Percentiles rank a stretch among this genome's conserved stretches.
These are phyloP conservation scores for Saguinus imperator DNA, from an alignment of 2,113 vertebrate species.

Conservation along the genomic window DNA sequence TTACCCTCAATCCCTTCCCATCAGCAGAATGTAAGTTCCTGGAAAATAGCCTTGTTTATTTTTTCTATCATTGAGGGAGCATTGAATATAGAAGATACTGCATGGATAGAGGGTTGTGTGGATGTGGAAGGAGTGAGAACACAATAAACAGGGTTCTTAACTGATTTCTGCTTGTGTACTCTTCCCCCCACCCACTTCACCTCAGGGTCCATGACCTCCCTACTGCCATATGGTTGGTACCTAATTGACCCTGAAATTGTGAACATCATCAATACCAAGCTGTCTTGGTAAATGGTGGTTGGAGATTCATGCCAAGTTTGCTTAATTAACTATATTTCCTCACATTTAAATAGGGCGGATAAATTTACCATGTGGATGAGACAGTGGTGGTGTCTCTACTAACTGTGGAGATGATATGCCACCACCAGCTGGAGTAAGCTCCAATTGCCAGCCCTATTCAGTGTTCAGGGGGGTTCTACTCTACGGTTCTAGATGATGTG, in stretches of 20 bases:
- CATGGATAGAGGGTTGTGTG: too few relatives aligned
- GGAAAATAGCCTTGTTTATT: background rate
- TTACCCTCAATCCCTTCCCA: background rate
- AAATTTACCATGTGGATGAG: background rate
- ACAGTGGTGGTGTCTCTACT: background rate
- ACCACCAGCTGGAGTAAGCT: background rate
- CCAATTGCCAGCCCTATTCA: background rate
- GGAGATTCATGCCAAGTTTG: background rate
- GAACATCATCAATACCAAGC: background rate
- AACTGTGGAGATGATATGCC: background rate
- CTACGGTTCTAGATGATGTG: background rate
- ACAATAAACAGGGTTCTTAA: background rate
- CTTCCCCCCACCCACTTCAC: background rate
- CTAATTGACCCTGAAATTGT: background rate
- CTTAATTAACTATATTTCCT: background rate
- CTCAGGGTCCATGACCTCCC: background rate
- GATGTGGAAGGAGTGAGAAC: background rate
- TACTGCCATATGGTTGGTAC: background rate
- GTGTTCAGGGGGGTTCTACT: background rate
- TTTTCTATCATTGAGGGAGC: background rate
- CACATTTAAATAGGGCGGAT: background rate
- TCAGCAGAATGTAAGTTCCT: background rate
- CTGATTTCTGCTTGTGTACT: background rate
- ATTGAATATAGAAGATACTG: background rate
- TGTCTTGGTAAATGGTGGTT: background rate